A percentile compares a stretch with the other conserved stretches of the same genome.
These are phyloP conservation scores for Iselma pallidipennis DNA, from an alignment of 2,888 invertebrate species.

Conservation along the genomic window DNA sequence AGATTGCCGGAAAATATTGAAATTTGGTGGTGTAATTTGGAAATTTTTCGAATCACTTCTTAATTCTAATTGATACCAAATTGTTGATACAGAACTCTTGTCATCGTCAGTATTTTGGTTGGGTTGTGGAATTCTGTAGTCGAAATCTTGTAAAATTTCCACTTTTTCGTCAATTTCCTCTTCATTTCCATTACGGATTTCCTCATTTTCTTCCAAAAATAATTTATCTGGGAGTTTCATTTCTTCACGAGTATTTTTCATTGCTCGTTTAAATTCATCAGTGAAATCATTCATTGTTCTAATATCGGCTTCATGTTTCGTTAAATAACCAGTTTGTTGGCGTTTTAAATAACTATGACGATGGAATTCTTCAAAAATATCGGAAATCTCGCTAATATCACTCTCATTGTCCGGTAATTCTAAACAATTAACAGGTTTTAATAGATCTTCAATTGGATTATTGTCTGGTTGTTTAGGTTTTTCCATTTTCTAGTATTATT, in stretches of 20 bases:
- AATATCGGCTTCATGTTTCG: slow-evolving; percentile 42
- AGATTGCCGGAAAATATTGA: slow-evolving; percentile 33
- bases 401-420: slow-evolving; percentile 25
- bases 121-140: not conserved
- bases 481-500: not conserved
- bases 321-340: slow-evolving; percentile 30
- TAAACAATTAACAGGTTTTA: slow-evolving; percentile 31
- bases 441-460: slow-evolving; percentile 27
- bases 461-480: not conserved
- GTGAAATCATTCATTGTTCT: slow-evolving; percentile 42
- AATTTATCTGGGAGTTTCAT: slow-evolving; percentile 15
- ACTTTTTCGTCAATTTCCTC: not conserved
- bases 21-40: slow-evolving; percentile 33
- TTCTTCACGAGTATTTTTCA: slow-evolving; percentile 35
- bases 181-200: not conserved
- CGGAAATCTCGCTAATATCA: slow-evolving; percentile 37
- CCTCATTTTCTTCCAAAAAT: not conserved
- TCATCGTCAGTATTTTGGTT: not conserved
- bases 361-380: slow-evolving; percentile 38
- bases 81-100: slow-evolving; percentile 32
- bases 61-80: slow-evolving; percentile 38
- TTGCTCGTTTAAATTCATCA: slow-evolving; percentile 41
- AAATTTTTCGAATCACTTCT: slow-evolving; percentile 28
- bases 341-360: slow-evolving; percentile 28
- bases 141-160: not conserved